Evolutionary conservation across 1,140 invertebrate genomes (phyloP).

Genomic region (Xylocopa sonorina): DNA sequence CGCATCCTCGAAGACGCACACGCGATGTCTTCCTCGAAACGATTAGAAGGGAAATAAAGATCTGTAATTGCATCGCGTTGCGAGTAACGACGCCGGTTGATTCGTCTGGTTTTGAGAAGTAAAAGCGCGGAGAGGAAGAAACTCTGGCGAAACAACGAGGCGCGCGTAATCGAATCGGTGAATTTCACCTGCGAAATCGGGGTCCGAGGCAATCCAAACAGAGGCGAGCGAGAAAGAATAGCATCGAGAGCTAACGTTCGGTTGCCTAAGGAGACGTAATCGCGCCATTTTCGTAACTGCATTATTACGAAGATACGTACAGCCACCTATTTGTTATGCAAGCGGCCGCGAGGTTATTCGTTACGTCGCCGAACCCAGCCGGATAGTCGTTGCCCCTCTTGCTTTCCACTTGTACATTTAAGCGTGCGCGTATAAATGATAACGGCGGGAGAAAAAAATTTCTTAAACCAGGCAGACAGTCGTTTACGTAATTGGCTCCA

Average conservation of each 20-base stretch:
- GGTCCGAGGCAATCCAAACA: background rate
- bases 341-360: constrained; percentile 70
- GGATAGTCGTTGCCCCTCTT: constrained; percentile 63
- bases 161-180: constrained; percentile 3
- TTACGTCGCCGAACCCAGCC: constrained; percentile 69
- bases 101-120: background rate
- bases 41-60: too few relatives aligned
- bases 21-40: too few relatives aligned
- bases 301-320: constrained; percentile 75
- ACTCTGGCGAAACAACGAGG: background rate
- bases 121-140: background rate
- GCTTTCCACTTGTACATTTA: constrained; percentile 25
- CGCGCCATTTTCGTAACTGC: constrained; percentile 77
- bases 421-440: background rate
- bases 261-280: constrained; percentile 72
- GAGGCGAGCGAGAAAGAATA: constrained; percentile 4
- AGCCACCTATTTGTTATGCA: constrained; percentile 71
- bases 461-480: background rate
- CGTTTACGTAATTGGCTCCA: constrained; percentile 17
- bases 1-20: too few relatives aligned
- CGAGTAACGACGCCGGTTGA: too few relatives aligned
- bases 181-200: constrained; percentile 1
- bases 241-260: constrained; percentile 15
- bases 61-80: too few relatives aligned
- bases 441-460: constrained; percentile 26